These are phyloP conservation scores for Anthopleura sola DNA, from an alignment of 64 coral and sea anemone genomes.

Conservation along the genomic window DNA sequence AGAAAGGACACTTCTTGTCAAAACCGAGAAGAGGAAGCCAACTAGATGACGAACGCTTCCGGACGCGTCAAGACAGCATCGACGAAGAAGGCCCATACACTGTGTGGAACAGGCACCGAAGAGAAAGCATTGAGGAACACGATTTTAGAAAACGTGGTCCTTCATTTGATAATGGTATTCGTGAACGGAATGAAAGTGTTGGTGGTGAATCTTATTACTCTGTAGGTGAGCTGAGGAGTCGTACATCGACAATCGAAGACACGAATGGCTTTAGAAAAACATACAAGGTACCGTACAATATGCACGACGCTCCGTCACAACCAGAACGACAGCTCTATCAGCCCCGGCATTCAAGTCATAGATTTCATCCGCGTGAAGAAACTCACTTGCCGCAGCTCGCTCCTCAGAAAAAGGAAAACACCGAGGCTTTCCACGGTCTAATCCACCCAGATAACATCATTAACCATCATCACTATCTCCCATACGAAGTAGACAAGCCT, in stretches of 20 bases:
- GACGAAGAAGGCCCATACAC: slow-evolving; percentile 7
- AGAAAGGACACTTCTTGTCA: not conserved
- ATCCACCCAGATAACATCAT: slow-evolving; percentile 83
- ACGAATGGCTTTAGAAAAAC: not conserved
- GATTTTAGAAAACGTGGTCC: not conserved
- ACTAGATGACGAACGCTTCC: slow-evolving; percentile 4
- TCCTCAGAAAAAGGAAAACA: not conserved
- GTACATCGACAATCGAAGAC: slow-evolving; percentile 7
- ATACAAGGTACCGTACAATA: not conserved
- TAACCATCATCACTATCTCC: slow-evolving; percentile 84
- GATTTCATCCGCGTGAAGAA: not conserved
- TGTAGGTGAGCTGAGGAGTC: slow-evolving; percentile 9
- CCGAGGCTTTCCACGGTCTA: slow-evolving; percentile 35
- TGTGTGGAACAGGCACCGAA: slow-evolving; percentile 1
- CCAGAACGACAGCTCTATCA: not conserved
- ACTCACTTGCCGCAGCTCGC: not conserved
- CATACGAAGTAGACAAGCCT: slow-evolving; percentile 60
- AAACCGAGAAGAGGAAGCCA: not conserved
- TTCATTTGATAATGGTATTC: slow-evolving; percentile 1
- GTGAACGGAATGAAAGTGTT: slow-evolving; percentile 15
- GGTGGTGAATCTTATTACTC: slow-evolving; percentile 25
- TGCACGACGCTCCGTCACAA: not conserved
- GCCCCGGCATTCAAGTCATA: not conserved
- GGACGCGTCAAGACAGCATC: slow-evolving; percentile 1
- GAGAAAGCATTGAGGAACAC: not conserved